Evolutionary conservation across 2,113 vertebrate genomes (phyloP), one percentile per base, ranked within the genome.

Genomic region (Bos javanicus): DNA sequence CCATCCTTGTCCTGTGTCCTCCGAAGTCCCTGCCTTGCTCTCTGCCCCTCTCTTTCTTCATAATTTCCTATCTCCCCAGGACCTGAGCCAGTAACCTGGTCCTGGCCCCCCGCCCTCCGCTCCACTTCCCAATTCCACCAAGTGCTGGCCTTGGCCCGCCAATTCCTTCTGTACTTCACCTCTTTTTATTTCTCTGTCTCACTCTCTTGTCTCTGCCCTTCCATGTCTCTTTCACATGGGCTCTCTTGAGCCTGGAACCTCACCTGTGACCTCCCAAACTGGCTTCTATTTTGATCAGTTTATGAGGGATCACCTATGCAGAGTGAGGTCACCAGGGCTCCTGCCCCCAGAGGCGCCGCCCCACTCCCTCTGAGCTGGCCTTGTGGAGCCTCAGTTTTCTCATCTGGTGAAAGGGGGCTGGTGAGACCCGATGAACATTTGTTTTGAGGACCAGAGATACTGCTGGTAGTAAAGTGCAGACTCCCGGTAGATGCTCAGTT

Each of bases 41-140:
- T 62, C 33, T 56, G 26, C 43, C 50, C 36, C 56, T 60, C 21
- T 74, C 33, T 74, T n/a, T 85, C 13, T 54, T 90, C 82, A 11
- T 67, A 36, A 11, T 56, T 56, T 91, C 33, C 33, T 52, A 3
- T 83, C 21, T 54, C 57, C 76, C 76, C 28, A 6, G 56, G 33
- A 39, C 39, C 57, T 26, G 39, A 97, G 87, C 54, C 7, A 0
- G 5, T n/a, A 30, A 21, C 48, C 12, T 60, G 50, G 19, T 50
- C 52, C 80, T 33, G 9, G 14, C 2, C 28, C 50, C 33, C 48
- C 1, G 1, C n/a, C n/a, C 14, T 39, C 1, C 19, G 19, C 50
- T 39, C 30, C 84, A 33, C 71, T 76, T 57, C 19, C 60, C 71
- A 10, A 1, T 2, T 30, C 30, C 30, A 4, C 33, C 30, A 12